Conservation (phyloP, 2,888 invertebrate species). For the Andrena hattorfiana region DNA sequence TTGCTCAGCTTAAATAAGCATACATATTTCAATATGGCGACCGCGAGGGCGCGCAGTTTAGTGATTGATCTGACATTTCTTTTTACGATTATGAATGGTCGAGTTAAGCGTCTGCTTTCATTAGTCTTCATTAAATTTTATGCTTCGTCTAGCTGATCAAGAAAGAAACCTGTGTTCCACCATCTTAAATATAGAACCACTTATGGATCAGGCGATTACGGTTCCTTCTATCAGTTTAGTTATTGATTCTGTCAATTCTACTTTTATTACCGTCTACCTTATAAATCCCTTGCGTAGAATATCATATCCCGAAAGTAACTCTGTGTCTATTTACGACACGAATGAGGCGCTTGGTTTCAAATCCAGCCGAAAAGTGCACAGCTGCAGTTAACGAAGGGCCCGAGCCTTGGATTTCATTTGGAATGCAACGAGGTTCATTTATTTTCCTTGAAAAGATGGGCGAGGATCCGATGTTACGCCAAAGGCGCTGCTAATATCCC, state of each 20-base stretch:
- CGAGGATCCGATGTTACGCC: conserved; percentile 17
- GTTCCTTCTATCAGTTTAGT: background rate
- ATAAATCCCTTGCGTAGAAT: background rate
- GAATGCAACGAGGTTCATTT: conserved; percentile 5
- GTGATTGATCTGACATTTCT: conserved; percentile 3
- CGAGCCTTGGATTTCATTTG: conserved; percentile 4
- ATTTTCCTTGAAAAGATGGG: conserved; percentile 21
- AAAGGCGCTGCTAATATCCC: conserved; percentile 17
- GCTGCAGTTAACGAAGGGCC: background rate
- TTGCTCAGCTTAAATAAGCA: background rate
- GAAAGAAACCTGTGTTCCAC: background rate
- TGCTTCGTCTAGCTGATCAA: background rate
- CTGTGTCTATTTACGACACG: background rate
- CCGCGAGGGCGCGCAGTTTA: background rate
- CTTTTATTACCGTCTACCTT: background rate
- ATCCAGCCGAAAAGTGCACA: background rate
- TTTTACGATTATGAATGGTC: background rate
- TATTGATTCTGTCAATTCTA: background rate
- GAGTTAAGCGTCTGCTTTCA: background rate
- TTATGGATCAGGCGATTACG: background rate
- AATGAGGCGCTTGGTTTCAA: background rate
- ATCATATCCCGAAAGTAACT: background rate
- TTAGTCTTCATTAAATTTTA: conserved; percentile 7
- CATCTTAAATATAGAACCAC: background rate
- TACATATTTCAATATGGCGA: background rate